These are phyloP conservation scores for Drosophila kanapiae DNA, from an alignment of 1,140 invertebrate genomes.

Conservation along the genomic window DNA sequence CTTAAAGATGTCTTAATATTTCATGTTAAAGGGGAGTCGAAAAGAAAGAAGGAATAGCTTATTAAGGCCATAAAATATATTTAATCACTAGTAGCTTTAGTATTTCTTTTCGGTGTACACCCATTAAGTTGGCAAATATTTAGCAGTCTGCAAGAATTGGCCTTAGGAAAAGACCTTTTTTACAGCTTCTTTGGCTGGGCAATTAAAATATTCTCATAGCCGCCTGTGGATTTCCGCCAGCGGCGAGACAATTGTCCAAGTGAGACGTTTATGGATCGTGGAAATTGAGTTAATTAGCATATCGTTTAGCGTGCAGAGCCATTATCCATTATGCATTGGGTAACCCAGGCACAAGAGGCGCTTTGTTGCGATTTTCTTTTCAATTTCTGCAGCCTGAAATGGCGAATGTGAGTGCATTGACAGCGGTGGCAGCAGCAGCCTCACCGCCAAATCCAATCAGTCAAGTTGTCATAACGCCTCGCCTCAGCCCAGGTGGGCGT, in stretches of 20 bases:
- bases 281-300: conserved; percentile 80
- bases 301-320: conserved; percentile 22
- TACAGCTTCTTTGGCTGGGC: conserved; percentile 40
- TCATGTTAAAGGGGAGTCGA: background rate
- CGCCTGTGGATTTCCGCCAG: conserved; percentile 55
- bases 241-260: conserved; percentile 62
- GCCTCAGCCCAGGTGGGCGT: conserved; percentile 36
- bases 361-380: conserved; percentile 46
- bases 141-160: conserved; percentile 22
- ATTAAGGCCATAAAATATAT: background rate
- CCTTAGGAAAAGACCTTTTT: conserved; percentile 33
- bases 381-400: conserved; percentile 28
- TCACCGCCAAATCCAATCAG: conserved; percentile 61
- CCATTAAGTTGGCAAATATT: conserved; percentile 13
- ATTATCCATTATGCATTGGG: conserved; percentile 40
- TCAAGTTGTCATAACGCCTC: conserved; percentile 56
- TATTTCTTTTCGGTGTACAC: background rate
- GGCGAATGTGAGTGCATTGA: conserved; percentile 48
- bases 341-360: conserved; percentile 29
- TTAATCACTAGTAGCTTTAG: too few relatives aligned
- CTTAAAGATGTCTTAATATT: background rate
- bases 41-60: background rate
- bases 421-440: conserved; percentile 19
- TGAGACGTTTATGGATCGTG: conserved; percentile 77
- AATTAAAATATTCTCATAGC: conserved; percentile 77